Base-by-base conservation (phyloP, 2,797 vertebrate species). In the Hydrocynus forskahlii region DNA sequence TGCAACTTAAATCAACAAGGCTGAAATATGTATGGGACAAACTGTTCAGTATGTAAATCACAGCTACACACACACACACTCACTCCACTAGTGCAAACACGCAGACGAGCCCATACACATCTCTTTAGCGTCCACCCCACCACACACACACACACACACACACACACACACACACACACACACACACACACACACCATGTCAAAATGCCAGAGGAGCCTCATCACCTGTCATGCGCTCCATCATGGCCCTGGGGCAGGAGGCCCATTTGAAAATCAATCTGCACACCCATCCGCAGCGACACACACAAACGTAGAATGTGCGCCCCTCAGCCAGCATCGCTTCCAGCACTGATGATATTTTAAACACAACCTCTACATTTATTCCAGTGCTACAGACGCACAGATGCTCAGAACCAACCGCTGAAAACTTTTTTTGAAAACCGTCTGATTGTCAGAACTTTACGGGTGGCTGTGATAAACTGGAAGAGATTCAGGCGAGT, bases 31-130 rank as follows among this genome's bases (percentile, higher is more conserved):
- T 64, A 68, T 12, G 29, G 10, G 2, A 43, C 4, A 68, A 10
- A 64, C 62, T 68, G 1, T 19, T n/a, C 17, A 45, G 21, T 43
- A 43, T 60, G 72, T 40, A 55, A 45, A 72, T 12, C 12, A 40
- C 57, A 80, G 25, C 54, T 48, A 59, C 55, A 63, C 19, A 57
- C 29, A 68, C 64, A 59, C 76, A 80, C 48, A 74, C 70, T 38
- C 25, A 54, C 57, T 62, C 7, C 66, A 62, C 17, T 14, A 54
- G 21, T 21, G 40, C 21, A 67, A 29, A 63, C 10, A n/a, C 64
- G 52, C 23, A 57, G 25, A 67, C 29, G 16, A n/a, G 35, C 76
- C 63, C 29, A 55, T 54, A 57, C 19, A 48, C 8, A 29, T 38
- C 1, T 16, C n/a, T 23, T 1, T 45, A 45, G 0, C 9, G 9